Base-by-base conservation (phyloP, 2,113 vertebrate species). In the Tragelaphus strepsiceros region DNA sequence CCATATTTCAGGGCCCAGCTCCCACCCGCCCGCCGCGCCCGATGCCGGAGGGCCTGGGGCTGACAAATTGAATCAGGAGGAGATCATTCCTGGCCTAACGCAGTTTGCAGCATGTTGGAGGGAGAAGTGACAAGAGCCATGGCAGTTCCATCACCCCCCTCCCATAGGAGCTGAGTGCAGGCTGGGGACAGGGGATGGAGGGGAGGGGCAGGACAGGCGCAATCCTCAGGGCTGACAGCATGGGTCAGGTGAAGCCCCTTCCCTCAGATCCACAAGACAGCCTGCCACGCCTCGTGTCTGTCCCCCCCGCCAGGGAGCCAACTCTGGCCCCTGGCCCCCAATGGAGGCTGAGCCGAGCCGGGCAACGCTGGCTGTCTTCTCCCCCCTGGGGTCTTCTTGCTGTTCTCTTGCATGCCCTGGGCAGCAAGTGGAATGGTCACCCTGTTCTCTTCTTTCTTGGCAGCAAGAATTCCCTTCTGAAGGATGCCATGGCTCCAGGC, bases 401-500 rank as follows among this genome's bases (percentile, higher is more conserved):
- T 91, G 35, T 46, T 82, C 85, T 64, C 35, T 88, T 62, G 74
- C 59, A 16, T 80, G 32, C 62, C 89, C 88, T 83, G 49, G 88
- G 88, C 91, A 93, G 92, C 67, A 93, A 28, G 61, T 95, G 24
- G 90, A 93, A 96, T 74, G 30, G 96, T 99, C 94, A 99, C 83
- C 91, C 87, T 54, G 0, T 98, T 98, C 96, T 99, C 95, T 98
- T 98, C 96, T 99, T 98, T 99, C 96, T 99, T 98, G 98, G 92
- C 98, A 99, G 99, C 99, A 99, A 99, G 99, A 99, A 99, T 98
- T 98, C 99, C 84, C 99, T 99, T 97, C 98, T 99, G 98, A 99
- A 99, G 99, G 99, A 99, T 98, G 98, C 98, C 95, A 99, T 99
- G 98, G 98, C 99, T 97, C 99, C 99, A 8, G 99, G 99, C 97